These are phyloP conservation scores for Brachypodius melanocephalos DNA, from an alignment of 2,113 vertebrate species.

Conservation along the genomic window DNA sequence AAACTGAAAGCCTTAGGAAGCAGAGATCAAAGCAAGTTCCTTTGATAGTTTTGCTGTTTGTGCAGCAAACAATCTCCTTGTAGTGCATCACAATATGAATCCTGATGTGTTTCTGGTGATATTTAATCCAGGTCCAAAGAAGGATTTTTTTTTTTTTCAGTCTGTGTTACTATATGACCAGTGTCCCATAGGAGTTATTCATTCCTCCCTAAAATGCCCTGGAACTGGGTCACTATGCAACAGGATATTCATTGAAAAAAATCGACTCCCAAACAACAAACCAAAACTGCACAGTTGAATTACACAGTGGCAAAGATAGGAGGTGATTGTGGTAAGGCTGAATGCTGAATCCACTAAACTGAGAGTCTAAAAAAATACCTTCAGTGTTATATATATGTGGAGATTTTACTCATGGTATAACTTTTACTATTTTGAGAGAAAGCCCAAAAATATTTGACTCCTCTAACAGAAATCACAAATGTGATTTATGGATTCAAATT, in stretches of 20 bases:
- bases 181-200: background rate
- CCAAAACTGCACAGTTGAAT: background rate
- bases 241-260: background rate
- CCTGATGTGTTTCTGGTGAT: background rate
- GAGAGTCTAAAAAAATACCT: background rate
- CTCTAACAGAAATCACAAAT: background rate
- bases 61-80: background rate
- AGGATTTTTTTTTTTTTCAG: background rate
- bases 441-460: background rate
- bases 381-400: background rate
- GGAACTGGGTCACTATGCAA: background rate
- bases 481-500: background rate
- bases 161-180: fast-evolving
- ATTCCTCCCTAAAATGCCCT: background rate
- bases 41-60: background rate
- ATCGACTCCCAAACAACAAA: background rate
- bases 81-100: background rate
- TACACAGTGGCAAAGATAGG: background rate
- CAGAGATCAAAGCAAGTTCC: background rate
- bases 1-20: background rate
- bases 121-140: background rate
- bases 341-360: background rate
- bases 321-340: background rate
- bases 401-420: background rate
- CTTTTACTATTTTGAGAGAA: background rate